Percentiles rank a stretch among this genome's conserved stretches.
Evolutionary conservation across 1,140 invertebrate genomes (phyloP).

Genomic region (Brachionus sp.): DNA sequence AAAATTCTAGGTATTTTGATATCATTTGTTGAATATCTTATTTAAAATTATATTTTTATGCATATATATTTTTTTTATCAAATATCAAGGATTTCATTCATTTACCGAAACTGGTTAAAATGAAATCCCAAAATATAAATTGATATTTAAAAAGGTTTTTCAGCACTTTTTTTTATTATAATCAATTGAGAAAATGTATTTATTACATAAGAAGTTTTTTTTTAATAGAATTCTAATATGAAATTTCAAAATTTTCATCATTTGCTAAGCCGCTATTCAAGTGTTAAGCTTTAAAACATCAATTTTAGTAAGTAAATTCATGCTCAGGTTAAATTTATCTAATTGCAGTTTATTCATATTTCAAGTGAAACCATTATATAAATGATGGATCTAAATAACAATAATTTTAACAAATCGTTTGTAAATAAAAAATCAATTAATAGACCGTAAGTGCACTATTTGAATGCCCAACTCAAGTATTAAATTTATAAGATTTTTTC

Average conservation of each 20-base stretch:
- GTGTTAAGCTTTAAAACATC: background rate
- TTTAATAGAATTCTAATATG: background rate
- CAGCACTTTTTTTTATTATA: background rate
- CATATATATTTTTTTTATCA: too few species aligned
- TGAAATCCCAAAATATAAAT: too few species aligned
- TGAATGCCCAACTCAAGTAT: background rate
- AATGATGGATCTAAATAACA: background rate
- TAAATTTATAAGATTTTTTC: background rate
- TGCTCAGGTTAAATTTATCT: background rate
- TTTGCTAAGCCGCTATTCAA: background rate
- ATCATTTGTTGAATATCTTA: too few species aligned
- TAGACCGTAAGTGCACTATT: background rate
- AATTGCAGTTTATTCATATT: background rate
- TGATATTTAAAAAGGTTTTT: too few species aligned
- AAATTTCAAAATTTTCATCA: background rate
- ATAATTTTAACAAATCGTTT: constrained; percentile 5
- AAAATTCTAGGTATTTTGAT: too few species aligned
- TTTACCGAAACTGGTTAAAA: too few species aligned
- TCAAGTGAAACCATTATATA: constrained; percentile 3
- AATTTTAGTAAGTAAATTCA: background rate
- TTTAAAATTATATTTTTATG: too few species aligned
- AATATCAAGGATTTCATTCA: too few species aligned
- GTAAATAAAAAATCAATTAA: constrained; percentile 12
- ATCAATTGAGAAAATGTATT: background rate
- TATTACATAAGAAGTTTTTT: background rate